A percentile compares a stretch with the other conserved stretches of the same genome.
Evolutionary conservation across 1,140 invertebrate species (phyloP).

Genomic region (Paracyclopina nana): DNA sequence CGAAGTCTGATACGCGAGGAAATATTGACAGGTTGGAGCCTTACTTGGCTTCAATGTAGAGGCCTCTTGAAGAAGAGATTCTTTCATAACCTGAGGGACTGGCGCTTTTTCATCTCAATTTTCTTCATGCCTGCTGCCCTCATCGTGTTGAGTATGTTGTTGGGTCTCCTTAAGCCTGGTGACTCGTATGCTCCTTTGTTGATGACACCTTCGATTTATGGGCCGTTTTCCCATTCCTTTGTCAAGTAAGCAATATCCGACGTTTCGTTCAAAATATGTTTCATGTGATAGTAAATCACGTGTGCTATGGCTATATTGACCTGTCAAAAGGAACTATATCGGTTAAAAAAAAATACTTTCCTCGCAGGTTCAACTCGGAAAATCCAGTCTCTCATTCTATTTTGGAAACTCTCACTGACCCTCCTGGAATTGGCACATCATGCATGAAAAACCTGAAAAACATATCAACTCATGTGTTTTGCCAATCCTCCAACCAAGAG

Average conservation of each 20-base stretch:
- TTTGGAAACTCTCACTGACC: neutral
- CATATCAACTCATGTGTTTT: neutral
- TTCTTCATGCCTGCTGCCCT: slow-evolving; percentile 35
- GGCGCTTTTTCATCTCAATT: slow-evolving; percentile 34
- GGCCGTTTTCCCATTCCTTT: neutral
- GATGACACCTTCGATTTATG: slow-evolving; percentile 10
- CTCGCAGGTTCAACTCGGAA: too few species aligned
- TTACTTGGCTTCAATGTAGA: slow-evolving; percentile 25
- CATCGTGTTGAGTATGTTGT: slow-evolving; percentile 29
- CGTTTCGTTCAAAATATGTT: neutral
- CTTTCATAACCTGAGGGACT: slow-evolving; percentile 31
- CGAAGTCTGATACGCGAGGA: too few species aligned
- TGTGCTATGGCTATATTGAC: too few species aligned
- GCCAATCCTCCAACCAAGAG: neutral
- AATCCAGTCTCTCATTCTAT: neutral
- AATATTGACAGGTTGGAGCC: neutral
- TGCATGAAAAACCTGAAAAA: neutral
- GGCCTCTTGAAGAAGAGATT: slow-evolving; percentile 32
- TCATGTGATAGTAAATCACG: too few species aligned
- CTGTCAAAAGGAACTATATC: too few species aligned
- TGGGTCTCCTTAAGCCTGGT: slow-evolving; percentile 27
- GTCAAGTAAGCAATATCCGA: neutral
- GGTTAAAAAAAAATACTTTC: too few species aligned
- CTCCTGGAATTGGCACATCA: neutral
- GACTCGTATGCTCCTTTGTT: neutral